Base-by-base conservation (phyloP, 2,113 vertebrate genomes). In the Chrysochloris asiatica region DNA sequence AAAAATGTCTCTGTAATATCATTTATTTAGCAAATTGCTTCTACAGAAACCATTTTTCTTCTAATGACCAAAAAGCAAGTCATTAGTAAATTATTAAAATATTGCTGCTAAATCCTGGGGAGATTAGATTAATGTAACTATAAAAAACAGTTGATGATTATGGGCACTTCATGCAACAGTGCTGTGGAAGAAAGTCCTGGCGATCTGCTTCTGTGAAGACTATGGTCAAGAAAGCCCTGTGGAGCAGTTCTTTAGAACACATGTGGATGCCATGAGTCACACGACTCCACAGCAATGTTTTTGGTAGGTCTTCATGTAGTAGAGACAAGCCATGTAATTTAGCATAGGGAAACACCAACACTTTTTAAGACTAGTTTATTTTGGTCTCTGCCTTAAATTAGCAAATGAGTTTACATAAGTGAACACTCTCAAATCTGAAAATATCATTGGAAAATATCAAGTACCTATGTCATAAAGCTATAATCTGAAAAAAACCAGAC, bases 1-100 rank as follows among this genome's bases (percentile, higher is more conserved):
- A 38, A 90, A 90, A 90, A 88, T 88, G 56, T 91, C 47, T 93
- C 43, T 86, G 59, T 13, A 80, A 21, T 90, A 48, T 59, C 88
- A 93, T 93, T 94, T 94, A 89, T 77, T 82, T 88, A 83, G 50
- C 69, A 82, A 21, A 90, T 75, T 93, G 45, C 91, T 91, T 92
- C 36, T 81, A 11, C 4, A 90, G 45, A 52, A 91, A 77, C 38
- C 24, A 63, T 71, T 79, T 95, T 92, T 94, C 45, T 95, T 89
- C 79, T 90, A 52, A 86, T 93, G 77, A 93, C 30, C 48, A 43
- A 86, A 92, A 88, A 47, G 59, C 69, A 92, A 90, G 24, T 88
- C 78, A 94, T 79, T 93, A 61, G 43, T 73, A 92, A 88, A 56
- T 83, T 85, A 61, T 69, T 92, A 76, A 93, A 94, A 86, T 90